phyloP scores from a whole-genome alignment of 2,113 vertebrate genomes.

The Shinisaurus crocodilurus region DNA sequence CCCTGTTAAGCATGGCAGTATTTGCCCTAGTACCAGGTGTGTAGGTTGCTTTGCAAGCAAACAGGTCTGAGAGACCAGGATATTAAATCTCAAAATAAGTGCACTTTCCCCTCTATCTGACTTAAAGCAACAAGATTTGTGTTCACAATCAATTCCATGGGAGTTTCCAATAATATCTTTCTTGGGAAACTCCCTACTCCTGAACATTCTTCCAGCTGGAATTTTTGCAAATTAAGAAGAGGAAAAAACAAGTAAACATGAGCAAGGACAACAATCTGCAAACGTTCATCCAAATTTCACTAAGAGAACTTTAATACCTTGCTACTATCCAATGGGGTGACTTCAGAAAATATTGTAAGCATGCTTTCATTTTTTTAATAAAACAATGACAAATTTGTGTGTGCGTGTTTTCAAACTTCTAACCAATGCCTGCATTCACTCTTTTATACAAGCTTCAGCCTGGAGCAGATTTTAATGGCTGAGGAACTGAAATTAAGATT shows the following conservation, averaged over 20 bases:
- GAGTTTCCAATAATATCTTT: not conserved
- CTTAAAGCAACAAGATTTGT: not conserved
- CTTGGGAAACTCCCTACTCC: not conserved
- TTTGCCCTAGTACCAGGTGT: not conserved
- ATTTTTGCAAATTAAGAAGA: slow-evolving; percentile 48
- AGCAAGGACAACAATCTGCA: slow-evolving; percentile 52
- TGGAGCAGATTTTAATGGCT: slow-evolving; percentile 47
- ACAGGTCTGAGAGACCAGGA: not conserved
- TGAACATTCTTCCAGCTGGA: slow-evolving; percentile 38
- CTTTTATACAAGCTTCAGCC: slow-evolving; percentile 45
- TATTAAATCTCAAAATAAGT: not conserved
- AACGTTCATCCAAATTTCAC: slow-evolving; percentile 52
- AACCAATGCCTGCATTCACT: slow-evolving; percentile 45
- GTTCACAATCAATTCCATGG: not conserved
- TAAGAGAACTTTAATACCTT: slow-evolving; percentile 6
- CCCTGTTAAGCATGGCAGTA: not conserved
- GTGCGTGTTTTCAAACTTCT: slow-evolving; percentile 21
- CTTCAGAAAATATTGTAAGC: slow-evolving; percentile 18
- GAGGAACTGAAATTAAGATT: slow-evolving; percentile 40
- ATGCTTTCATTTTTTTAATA: slow-evolving; percentile 5
- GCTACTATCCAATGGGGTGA: slow-evolving; percentile 18
- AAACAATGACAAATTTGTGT: slow-evolving; percentile 12
- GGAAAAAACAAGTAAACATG: slow-evolving; percentile 44
- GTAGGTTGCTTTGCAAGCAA: not conserved
- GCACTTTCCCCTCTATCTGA: not conserved